These are phyloP conservation scores for Anolis sagrei DNA, from an alignment of 2,113 vertebrate species.

Conservation along the genomic window DNA sequence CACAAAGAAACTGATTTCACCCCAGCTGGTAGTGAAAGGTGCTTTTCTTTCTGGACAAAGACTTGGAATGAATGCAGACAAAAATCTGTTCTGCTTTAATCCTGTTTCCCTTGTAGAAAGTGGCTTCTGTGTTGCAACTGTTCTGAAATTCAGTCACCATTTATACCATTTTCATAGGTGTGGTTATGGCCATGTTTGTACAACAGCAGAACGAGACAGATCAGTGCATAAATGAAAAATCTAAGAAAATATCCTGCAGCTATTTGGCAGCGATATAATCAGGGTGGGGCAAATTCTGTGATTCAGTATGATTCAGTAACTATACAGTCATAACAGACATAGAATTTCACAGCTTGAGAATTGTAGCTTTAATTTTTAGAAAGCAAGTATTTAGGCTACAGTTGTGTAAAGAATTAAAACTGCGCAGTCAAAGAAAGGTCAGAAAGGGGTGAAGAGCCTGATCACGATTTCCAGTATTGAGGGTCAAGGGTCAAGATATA, in stretches of 20 bases:
- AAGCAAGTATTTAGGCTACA: neutral
- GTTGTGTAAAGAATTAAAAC: neutral
- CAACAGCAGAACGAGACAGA: neutral
- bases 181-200: neutral
- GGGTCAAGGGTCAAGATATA: neutral
- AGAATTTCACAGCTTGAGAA: neutral
- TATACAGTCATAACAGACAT: neutral
- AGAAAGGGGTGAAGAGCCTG: neutral
- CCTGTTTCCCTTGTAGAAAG: neutral
- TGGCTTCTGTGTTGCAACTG: neutral
- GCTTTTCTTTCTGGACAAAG: neutral
- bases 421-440: neutral
- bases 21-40: neutral
- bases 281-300: neutral
- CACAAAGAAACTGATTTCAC: slow-evolving; percentile 6
- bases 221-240: neutral
- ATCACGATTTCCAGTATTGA: neutral
- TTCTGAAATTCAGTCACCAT: neutral
- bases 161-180: neutral
- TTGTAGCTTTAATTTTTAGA: neutral
- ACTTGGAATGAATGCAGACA: neutral
- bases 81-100: neutral
- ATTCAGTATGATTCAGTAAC: neutral
- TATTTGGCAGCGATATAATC: too few species aligned
- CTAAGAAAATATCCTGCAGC: neutral